Evolutionary conservation across 2,797 vertebrate species (phyloP).

Genomic region (Galaxias olidus): DNA sequence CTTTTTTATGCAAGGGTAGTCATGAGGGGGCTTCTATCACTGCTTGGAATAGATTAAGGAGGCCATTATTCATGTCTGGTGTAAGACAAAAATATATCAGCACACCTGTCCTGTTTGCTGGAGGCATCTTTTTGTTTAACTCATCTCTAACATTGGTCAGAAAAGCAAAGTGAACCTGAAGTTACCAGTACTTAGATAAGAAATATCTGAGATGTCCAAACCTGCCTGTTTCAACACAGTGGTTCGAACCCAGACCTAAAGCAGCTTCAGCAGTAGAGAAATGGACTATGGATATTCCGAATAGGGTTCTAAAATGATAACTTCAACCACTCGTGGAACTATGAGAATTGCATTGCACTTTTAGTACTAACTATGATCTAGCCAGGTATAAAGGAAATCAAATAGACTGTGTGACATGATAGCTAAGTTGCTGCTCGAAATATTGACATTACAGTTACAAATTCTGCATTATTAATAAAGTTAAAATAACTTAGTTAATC

Average conservation of each 20-base stretch:
- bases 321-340: no score
- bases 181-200: background rate
- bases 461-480: conserved; percentile 61
- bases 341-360: no score
- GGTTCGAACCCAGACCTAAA: conserved; percentile 18
- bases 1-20: conserved; percentile 82
- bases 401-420: conserved; percentile 61
- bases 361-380: conserved; percentile 35
- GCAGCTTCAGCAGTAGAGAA: background rate
- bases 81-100: conserved; percentile 68
- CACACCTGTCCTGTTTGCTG: conserved; percentile 61
- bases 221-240: conserved; percentile 39
- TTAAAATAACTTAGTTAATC: conserved; percentile 74
- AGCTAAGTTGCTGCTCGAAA: conserved; percentile 55
- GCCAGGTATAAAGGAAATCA: conserved; percentile 56
- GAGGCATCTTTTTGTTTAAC: conserved; percentile 49
- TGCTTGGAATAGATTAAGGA: conserved; percentile 76
- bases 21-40: conserved; percentile 72
- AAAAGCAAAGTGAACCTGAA: conserved; percentile 43
- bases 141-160: conserved; percentile 53
- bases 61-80: conserved; percentile 75
- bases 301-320: no score
- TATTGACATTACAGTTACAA: conserved; percentile 67
- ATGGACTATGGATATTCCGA: conserved; percentile 5
- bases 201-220: conserved; percentile 25